Evolutionary conservation across 2,797 vertebrate genomes (phyloP).

Genomic region (Helarctos malayanus): DNA sequence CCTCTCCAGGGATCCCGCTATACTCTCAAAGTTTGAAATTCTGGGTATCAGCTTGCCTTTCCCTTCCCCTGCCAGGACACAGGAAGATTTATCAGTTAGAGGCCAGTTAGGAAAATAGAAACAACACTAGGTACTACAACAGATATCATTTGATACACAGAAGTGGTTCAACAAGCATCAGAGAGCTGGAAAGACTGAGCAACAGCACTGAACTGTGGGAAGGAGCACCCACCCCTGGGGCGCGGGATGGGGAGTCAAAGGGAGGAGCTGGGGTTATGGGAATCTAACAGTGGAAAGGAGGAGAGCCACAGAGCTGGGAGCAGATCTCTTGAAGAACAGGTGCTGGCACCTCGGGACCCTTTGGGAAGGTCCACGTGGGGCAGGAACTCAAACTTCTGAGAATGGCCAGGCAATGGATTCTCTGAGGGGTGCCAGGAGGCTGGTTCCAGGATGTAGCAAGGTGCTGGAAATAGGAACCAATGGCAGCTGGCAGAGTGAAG

Average conservation of each 20-base stretch:
- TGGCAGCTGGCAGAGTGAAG: neutral
- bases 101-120: neutral
- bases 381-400: neutral
- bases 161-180: neutral
- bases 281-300: neutral
- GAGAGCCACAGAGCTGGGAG: neutral
- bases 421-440: neutral
- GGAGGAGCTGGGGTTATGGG: neutral
- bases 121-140: neutral
- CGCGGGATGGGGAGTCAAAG: neutral
- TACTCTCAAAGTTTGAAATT: neutral
- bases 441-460: neutral
- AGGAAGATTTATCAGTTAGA: neutral
- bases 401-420: neutral
- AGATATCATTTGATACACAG: neutral
- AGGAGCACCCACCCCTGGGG: neutral
- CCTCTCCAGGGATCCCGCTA: neutral
- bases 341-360: neutral
- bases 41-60: neutral
- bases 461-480: neutral
- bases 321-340: neutral
- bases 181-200: neutral
- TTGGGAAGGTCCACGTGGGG: rapidly evolving
- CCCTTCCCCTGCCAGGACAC: neutral
- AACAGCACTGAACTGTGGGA: neutral